Base-by-base conservation (phyloP, 2,113 vertebrate species). In the Aplodontia rufa region DNA sequence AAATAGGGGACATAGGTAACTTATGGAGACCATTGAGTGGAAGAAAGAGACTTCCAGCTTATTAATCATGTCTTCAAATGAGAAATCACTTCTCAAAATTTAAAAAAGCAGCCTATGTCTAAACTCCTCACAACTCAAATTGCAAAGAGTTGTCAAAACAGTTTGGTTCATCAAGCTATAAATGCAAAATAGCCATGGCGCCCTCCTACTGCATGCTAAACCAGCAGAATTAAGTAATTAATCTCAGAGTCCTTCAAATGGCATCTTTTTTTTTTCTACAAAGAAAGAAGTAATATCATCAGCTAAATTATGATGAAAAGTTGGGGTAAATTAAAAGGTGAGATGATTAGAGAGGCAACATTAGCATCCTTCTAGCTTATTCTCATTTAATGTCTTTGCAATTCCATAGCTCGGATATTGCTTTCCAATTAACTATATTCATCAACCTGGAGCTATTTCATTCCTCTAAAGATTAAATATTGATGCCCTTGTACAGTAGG, bases 131-230 rank as follows among this genome's bases (percentile, higher is more conserved):
- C 91, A 94, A 53, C 37, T 81, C 3, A 17, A 62, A 30, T 76
- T 95, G 19, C 68, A 94, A 94, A 90, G 24, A 2, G 19, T 64
- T 97, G 79, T 93, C 93, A 89, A 83, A 96, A 90, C 35, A 84
- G 53, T 71, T 93, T 55, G 42, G 76, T 87, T 90, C 53, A 87
- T 94, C 83, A 92, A 37, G 30, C 64, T 75, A 0, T 80, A 83
- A 82, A 66, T 35, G 26, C 72, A 92, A 76, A 96, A 76, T 5
- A n/a, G 26, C 47, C 79, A 35, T 79, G 85, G 49, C 80, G 82
- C 19, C 76, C 37, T 91, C 62, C 37, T 81, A 68, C 40, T 49
- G 35, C 32, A 20, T 55, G 68, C 58, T 95, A 81, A 90, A 88
- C 28, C 35, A 94, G 75, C 0, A 92, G 68, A 90, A 93, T 53